Evolutionary conservation across 2,113 vertebrate genomes (phyloP).

Genomic region (Peromyscus leucopus): DNA sequence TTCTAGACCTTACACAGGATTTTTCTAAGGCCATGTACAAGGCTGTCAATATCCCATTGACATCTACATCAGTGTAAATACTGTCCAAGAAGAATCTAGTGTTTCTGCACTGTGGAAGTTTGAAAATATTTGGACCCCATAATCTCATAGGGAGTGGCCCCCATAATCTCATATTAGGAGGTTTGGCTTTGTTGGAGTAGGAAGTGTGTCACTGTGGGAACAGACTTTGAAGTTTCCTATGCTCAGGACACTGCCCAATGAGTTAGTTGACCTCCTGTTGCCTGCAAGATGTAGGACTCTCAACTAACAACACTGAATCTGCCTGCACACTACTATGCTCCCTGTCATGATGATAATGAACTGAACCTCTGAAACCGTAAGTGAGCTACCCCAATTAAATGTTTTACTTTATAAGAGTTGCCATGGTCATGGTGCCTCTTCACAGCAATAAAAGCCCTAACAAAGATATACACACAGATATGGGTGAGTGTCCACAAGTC

Average conservation of each 20-base stretch:
- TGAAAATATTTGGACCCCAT: neutral
- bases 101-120: no score
- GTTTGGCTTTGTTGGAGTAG: neutral
- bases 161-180: neutral
- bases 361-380: neutral
- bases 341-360: neutral
- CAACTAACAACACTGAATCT: neutral
- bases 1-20: fast-evolving
- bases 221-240: neutral
- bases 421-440: neutral
- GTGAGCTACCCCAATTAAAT: neutral
- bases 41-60: fast-evolving
- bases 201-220: neutral
- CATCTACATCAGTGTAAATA: fast-evolving
- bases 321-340: neutral
- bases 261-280: neutral
- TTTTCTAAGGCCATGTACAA: neutral
- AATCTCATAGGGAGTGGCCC: neutral
- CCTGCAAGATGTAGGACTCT: neutral
- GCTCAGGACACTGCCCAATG: neutral
- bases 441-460: neutral
- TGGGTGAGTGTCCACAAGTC: no score
- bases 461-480: neutral
- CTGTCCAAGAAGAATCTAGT: fast-evolving
- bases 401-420: neutral